Evolutionary conservation across 1,140 invertebrate species (phyloP).

Genomic region (Portunus trituberculatus): DNA sequence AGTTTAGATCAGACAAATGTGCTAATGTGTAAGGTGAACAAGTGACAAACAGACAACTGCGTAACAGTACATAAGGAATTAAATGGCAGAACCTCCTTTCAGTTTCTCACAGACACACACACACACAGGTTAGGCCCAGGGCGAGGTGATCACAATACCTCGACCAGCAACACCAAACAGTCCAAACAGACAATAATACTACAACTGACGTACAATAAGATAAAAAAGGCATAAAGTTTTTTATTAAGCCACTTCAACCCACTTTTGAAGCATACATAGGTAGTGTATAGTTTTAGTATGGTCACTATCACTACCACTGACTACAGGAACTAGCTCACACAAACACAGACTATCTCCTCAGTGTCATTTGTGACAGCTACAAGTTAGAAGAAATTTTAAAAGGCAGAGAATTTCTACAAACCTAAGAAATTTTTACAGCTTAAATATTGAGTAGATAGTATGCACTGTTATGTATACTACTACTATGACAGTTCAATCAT

Average conservation of each 20-base stretch:
- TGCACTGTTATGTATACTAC: not conserved
- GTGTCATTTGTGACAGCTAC: no score
- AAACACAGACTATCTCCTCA: not conserved
- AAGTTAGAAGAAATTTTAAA: not conserved
- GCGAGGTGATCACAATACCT: not conserved
- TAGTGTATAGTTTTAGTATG: no score
- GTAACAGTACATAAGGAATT: not conserved
- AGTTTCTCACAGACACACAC: no score
- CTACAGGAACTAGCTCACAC: not conserved
- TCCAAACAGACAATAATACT: not conserved
- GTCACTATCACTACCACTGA: not conserved
- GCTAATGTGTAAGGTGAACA: not conserved
- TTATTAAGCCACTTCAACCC: not conserved
- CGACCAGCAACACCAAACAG: not conserved
- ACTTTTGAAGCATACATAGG: no score
- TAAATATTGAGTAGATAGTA: not conserved
- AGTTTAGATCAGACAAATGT: constrained; percentile 1
- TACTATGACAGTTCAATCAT: not conserved
- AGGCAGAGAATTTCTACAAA: not conserved
- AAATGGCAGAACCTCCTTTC: not conserved
- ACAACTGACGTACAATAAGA: not conserved
- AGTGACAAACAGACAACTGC: not conserved
- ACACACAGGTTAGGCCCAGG: not conserved
- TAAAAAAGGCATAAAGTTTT: not conserved
- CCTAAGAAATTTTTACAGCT: not conserved